Conservation (phyloP, 2,888 invertebrate genomes). For the Sympetrum striolatum region DNA sequence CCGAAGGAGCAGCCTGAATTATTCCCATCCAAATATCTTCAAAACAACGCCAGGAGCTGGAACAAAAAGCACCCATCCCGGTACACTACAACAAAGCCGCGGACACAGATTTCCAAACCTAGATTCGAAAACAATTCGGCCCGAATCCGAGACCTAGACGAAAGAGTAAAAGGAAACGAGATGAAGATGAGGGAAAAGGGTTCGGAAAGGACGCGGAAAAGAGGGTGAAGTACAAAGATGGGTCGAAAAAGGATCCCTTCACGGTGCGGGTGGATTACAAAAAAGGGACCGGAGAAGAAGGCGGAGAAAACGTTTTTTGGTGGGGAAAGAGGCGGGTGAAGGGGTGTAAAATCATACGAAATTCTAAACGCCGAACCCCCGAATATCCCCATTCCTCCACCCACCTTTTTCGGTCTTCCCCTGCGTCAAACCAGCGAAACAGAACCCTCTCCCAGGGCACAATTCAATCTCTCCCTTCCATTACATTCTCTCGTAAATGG, state of each 20-base stretch:
- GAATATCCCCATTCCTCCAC: not conserved
- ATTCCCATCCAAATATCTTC: too few species aligned
- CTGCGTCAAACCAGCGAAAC: not conserved
- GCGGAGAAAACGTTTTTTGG: not conserved
- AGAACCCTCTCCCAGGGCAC: not conserved
- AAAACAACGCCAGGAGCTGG: too few species aligned
- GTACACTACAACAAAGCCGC: too few species aligned
- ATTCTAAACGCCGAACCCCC: slow-evolving; percentile 21
- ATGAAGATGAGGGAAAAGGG: not conserved
- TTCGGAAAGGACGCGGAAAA: not conserved
- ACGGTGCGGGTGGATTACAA: slow-evolving; percentile 20
- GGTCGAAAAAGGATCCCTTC: slow-evolving; percentile 10
- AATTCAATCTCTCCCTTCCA: not conserved
- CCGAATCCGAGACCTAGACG: too few species aligned
- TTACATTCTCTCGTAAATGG: not conserved
- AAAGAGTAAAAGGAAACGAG: not conserved
- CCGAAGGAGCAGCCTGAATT: too few species aligned
- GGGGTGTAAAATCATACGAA: slow-evolving; percentile 7
- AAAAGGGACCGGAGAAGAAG: not conserved
- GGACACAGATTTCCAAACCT: too few species aligned
- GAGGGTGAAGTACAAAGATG: not conserved
- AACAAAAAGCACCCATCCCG: too few species aligned
- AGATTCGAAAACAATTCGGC: too few species aligned
- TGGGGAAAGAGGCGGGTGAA: not conserved
- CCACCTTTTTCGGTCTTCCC: not conserved